phyloP scores from a whole-genome alignment of 1,140 invertebrate genomes.

The Magallana gigas region DNA sequence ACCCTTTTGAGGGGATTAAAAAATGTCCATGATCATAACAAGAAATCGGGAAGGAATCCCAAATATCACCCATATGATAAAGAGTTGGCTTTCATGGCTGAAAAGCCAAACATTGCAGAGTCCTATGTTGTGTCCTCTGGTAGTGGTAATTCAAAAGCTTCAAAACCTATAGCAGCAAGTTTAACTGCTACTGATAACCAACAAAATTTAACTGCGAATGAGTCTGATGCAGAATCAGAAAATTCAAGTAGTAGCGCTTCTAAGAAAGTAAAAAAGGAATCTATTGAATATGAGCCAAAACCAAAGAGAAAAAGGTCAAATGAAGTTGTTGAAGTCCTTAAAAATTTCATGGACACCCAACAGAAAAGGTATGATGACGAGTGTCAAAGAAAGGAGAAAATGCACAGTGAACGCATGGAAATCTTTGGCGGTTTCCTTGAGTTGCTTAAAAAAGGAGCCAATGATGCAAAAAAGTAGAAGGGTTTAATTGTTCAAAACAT shows the following conservation, averaged over 20 bases:
- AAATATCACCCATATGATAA: neutral
- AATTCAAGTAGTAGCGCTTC: neutral
- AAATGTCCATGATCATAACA: neutral
- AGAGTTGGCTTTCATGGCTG: neutral
- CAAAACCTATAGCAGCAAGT: neutral
- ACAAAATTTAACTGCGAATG: neutral
- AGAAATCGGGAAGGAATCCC: neutral
- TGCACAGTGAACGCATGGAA: neutral
- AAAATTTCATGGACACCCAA: no score
- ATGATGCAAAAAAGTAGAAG: neutral
- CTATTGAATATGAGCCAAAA: neutral
- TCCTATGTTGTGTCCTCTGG: no score
- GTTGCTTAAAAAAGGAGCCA: slow-evolving; percentile 5
- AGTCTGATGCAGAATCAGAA: neutral
- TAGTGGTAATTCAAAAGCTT: neutral
- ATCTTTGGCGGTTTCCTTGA: neutral
- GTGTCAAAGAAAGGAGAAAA: neutral
- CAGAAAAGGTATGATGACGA: neutral
- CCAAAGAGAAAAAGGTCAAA: no score
- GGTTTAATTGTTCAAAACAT: neutral
- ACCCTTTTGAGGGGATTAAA: slow-evolving; percentile 1
- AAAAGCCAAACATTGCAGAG: no score
- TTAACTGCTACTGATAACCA: neutral
- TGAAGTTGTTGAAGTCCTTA: no score
- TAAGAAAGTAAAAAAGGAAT: neutral